Base-by-base conservation (phyloP, 2,888 invertebrate species). In the Synergus laeviventris region DNA sequence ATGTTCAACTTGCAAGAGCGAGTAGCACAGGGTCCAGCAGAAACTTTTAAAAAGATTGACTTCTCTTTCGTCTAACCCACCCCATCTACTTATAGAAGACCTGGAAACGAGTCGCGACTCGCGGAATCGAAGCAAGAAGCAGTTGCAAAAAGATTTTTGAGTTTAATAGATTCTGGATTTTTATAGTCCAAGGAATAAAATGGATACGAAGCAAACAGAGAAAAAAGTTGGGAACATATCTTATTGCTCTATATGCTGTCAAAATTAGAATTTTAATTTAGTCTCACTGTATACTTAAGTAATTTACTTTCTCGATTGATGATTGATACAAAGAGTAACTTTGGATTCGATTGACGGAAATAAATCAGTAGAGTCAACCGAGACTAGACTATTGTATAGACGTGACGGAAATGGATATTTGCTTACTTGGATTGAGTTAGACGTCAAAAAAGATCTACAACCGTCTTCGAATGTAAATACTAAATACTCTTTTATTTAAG, bases 41-140 rank as follows among this genome's bases (percentile, higher is more conserved):
- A 82, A 89, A 89, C 87, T 89, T 89, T 87, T 88, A 84, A 86
- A 88, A 87, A 88, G 87, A 89, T 89, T 89, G 89, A 88, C 88
- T 89, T 81, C 76, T 79, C 39, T 74, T 39, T 76, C 74, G 74
- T 59, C 24, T 60, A 61, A 64, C 61, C 18, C 64, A 61, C 70
- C 39, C 14, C 54, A 14, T 62, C 70, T 24, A 31, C n/a, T 60
- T 16, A 66, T 59, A 61, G 74, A 74, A 75, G 66, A 75, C 31
- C 74, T 66, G 74, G 45, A 39, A 81, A 74, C 75, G 76, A 77
- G 73, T 76, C 49, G 66, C 45, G 64, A 75, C 45, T 59, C 45
- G 59, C 49, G 75, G 75, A 61, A 73, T 60, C 59, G 62, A 78
- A 73, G 76, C 74, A 74, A 78, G 62, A 84, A 86, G 86, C 84